Conservation (phyloP, 30 jellyfish, hydroid and myxozoan species). For the Hydra vulgaris region DNA sequence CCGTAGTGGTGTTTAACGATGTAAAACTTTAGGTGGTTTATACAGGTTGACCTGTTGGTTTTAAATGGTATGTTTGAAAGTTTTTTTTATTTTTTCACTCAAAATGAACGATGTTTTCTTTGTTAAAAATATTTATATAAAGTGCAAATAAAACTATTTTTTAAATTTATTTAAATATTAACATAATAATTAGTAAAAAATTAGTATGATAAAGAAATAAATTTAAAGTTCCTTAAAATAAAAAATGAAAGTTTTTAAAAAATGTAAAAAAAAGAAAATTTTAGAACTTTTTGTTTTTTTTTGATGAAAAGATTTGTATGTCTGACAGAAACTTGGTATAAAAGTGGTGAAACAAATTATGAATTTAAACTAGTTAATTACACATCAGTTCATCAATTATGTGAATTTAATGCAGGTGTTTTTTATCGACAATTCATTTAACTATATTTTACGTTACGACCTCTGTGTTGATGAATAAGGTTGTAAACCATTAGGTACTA, state of each 20-base stretch:
- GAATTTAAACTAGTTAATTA: no score
- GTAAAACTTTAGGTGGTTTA: background rate
- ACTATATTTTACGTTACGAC: no score
- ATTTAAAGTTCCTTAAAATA: background rate
- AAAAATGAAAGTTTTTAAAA: background rate
- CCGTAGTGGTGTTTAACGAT: background rate
- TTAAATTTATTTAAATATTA: no score
- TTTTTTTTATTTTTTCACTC: background rate
- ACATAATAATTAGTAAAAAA: background rate
- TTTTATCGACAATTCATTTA: no score
- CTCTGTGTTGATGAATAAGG: no score
- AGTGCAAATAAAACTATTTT: background rate
- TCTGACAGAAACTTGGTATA: no score
- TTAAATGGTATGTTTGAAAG: background rate
- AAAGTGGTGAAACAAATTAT: no score
- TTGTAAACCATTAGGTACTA: no score
- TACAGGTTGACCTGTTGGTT: background rate
- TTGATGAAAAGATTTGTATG: background rate
- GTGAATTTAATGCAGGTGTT: no score
- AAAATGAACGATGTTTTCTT: background rate
- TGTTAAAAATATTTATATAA: background rate
- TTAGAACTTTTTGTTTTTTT: background rate
- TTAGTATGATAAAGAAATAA: background rate
- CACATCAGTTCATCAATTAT: no score
- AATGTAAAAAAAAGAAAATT: background rate